A percentile compares a stretch with the other conserved stretches of the same genome.
Conservation (phyloP, 2,888 invertebrate genomes). For the Agrochola circellaris region DNA sequence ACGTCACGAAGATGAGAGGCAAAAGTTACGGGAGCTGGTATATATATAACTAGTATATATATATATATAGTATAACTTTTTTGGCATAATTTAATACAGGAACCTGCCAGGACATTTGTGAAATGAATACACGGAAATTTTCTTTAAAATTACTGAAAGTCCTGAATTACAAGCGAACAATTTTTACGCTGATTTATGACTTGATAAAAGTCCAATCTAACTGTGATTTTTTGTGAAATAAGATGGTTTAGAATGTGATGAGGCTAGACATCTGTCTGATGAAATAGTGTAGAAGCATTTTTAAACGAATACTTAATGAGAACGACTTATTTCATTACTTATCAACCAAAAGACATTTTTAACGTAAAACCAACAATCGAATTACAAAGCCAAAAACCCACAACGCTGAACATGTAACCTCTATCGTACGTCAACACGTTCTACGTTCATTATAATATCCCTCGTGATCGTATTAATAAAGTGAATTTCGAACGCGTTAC, state of each 20-base stretch:
- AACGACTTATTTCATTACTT: background rate
- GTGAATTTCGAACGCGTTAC: constrained; percentile 44
- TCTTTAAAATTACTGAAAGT: background rate
- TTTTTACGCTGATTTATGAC: background rate
- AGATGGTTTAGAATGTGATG: background rate
- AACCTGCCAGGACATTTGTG: background rate
- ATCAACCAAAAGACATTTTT: background rate
- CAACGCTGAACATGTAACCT: background rate
- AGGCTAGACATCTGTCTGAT: background rate
- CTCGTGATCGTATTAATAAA: constrained; percentile 47
- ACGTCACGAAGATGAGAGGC: constrained; percentile 13
- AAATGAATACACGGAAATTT: constrained; percentile 5
- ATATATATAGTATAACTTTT: too few relatives aligned
- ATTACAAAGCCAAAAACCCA: background rate
- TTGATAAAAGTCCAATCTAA: background rate
- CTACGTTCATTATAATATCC: constrained; percentile 23
- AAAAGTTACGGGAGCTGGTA: constrained; percentile 6
- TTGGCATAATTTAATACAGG: constrained; percentile 21
- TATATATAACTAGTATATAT: too few relatives aligned
- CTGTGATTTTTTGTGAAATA: background rate
- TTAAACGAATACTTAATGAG: background rate
- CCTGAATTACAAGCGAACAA: background rate
- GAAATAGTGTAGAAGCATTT: background rate
- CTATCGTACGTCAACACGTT: constrained; percentile 21
- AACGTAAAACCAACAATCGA: background rate